Evolutionary conservation across 2,888 invertebrate species (phyloP).

Genomic region (Drosophila fulvimacula): DNA sequence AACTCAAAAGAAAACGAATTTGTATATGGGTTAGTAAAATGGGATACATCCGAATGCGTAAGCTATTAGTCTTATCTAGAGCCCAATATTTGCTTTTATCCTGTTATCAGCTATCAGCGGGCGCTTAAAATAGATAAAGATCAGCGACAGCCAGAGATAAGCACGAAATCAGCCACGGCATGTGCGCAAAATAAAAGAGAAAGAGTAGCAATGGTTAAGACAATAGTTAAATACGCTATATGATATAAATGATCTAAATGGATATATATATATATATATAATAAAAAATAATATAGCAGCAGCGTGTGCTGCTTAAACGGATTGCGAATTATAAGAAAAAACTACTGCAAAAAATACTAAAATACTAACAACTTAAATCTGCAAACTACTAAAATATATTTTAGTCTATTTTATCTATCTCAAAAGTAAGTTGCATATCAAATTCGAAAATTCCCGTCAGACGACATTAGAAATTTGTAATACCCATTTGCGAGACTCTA

Average conservation of each 20-base stretch:
- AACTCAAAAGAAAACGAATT: neutral
- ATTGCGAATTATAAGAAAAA: neutral
- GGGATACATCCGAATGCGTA: neutral
- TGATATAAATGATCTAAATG: neutral
- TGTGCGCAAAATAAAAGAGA: constrained; percentile 31
- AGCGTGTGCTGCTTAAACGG: neutral
- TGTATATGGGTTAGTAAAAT: neutral
- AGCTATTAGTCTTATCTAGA: constrained; percentile 18
- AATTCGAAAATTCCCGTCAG: neutral
- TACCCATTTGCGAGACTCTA: neutral
- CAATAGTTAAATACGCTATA: neutral
- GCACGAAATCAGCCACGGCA: neutral
- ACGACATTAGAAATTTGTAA: neutral
- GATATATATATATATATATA: neutral
- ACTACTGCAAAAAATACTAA: neutral
- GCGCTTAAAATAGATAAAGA: constrained; percentile 27
- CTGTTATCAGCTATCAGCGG: constrained; percentile 36
- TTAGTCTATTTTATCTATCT: too few relatives aligned
- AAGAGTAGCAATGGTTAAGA: neutral
- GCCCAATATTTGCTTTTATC: constrained; percentile 31
- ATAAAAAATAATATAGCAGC: neutral
- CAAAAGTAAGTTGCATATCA: neutral
- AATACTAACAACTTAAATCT: neutral
- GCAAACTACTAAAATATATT: neutral
- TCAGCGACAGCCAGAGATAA: constrained; percentile 14